Percentiles rank a stretch among this genome's conserved stretches.
phyloP scores from a whole-genome alignment of 2,888 invertebrate genomes.

The Tiliacea citrago region DNA sequence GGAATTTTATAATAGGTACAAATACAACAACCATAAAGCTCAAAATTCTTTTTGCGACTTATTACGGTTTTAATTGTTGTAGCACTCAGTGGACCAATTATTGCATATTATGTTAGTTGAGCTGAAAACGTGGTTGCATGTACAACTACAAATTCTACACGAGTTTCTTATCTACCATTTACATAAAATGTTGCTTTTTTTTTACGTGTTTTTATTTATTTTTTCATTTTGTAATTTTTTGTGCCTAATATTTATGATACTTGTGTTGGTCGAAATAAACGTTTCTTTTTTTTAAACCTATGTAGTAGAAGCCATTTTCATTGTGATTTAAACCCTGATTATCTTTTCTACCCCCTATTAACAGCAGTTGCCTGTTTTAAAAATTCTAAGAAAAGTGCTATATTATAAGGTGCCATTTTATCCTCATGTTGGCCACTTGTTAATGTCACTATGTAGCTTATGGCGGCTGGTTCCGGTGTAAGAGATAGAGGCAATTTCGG shows the following conservation, averaged over 20 bases:
- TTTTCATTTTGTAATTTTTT: no score
- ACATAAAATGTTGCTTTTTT: no score
- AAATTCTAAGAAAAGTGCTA: background rate
- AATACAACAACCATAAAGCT: background rate
- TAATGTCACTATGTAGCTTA: slow-evolving; percentile 38
- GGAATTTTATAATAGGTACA: background rate
- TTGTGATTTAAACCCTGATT: background rate
- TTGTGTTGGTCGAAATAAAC: no score
- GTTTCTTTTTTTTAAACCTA: no score
- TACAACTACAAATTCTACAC: background rate
- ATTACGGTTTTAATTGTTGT: background rate
- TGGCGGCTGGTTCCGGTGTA: slow-evolving; percentile 45
- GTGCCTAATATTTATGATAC: no score
- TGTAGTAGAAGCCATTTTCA: background rate
- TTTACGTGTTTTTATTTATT: no score
- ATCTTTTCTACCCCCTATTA: background rate
- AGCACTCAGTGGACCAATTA: background rate
- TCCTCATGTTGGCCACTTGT: slow-evolving; percentile 22
- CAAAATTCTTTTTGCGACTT: background rate
- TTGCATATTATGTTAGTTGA: background rate
- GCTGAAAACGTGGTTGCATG: background rate
- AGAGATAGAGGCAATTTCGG: slow-evolving; percentile 65
- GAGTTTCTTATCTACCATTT: background rate
- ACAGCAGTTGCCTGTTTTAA: background rate
- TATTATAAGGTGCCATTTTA: slow-evolving; percentile 27